Base-by-base conservation (phyloP, 2,797 vertebrate species). In the Emydoidea blandingii region DNA sequence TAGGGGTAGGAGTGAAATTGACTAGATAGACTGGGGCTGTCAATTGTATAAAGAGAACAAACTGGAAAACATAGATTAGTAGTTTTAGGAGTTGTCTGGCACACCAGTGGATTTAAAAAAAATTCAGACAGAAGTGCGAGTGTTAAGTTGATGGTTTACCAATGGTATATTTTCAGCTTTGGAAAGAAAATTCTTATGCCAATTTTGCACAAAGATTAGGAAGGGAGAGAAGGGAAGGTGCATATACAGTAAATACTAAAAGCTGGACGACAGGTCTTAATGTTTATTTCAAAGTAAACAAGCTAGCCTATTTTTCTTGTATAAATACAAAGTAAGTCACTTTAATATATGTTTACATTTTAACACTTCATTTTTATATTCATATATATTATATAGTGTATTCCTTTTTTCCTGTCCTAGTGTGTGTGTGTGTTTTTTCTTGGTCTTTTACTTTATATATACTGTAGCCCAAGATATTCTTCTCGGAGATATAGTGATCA, bases 1-100 rank as follows among this genome's bases (percentile, higher is more conserved):
- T 34, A 47, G 12, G 59, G 3, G 59, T 89, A 79, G 76, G n/a
- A 89, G 27, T 92, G 12, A 95, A 95, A 96, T 14, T 91, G 76
- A 79, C 83, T 62, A 92, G 37, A 84, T 93, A 54, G 44, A 85
- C 87, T 84, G 41, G 37, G 18, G 68, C 19, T 72, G 23, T 94
- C 1, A 0, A 93, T 85, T 95, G 31, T 23, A 0, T 83, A 95
- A 78, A 94, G 27, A 65, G 90, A 91, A 54, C 25, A 84, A 94
- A 89, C 79, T 23, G 7, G n/a, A 93, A 95, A 80, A 87, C 86
- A 83, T 34, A 85, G 57, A 68, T 12, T 47, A 12, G 19, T 87
- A 86, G 79, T 86, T 44, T 79, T 90, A 47, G 34, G 79, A 68
- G 37, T 81, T 25, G 5, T 76, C 29, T 82, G 53, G 8, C 79